Evolutionary conservation across 2,888 invertebrate genomes (phyloP), one percentile per base, ranked within the genome.

Genomic region (Drosophila leonis): DNA sequence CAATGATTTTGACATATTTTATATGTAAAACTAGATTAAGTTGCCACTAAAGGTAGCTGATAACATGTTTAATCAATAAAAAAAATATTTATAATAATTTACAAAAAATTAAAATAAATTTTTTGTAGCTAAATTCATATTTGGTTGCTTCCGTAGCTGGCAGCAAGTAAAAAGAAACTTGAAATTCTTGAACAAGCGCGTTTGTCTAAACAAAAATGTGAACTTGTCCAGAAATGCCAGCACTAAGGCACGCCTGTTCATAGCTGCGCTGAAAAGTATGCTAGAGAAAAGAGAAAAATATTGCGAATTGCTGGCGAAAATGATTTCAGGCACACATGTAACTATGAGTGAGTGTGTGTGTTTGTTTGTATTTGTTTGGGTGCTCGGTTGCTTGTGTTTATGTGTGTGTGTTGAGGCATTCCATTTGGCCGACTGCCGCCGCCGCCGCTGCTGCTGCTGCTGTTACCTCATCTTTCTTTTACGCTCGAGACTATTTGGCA

Each of bases 401-500:
- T 59, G 24, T 56, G 33, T 70, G 49, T 59, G 33, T 63, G 63
- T 57, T 65, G 54, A 54, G 68, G 68, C 65, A 88, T 90, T 86
- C 75, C 83, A 72, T 88, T 80, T 73, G 84, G 90, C 68, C 72
- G 39, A 65, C 62, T 81, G 65, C 63, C 65, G 48, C 64, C 61
- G 67, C 46, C 64, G 66, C 59, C 48, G 65, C 37, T 72, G 48
- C 64, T 68, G 66, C 57, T 55, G 67, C 54, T 72, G 69, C 71
- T 79, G 72, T 75, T 81, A 81, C 88, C 90, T 89, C 84, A 85
- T 85, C 88, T 85, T 90, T 85, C 84, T 90, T 90, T 90, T 89
- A 83, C 84, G 90, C 84, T 89, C 80, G 75, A 87, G 90, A 89
- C 89, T 87, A 89, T 84, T 90, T 79, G 90, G 90, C 90, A 87